Evolutionary conservation across 2,797 vertebrate genomes (phyloP).

Genomic region (Clamator glandarius): DNA sequence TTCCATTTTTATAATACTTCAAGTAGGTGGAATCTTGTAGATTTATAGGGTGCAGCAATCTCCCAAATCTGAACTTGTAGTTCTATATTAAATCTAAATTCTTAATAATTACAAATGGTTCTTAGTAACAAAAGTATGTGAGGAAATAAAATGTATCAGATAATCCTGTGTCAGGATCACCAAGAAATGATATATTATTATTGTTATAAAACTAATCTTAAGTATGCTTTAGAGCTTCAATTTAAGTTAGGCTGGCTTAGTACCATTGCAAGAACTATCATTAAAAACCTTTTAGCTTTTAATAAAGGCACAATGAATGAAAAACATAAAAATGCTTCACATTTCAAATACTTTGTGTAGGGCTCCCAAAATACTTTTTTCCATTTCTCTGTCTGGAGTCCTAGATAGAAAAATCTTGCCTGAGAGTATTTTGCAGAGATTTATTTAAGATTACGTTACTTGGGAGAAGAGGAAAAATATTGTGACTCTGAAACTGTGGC

Average conservation of each 20-base stretch:
- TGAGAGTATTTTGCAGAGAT: background rate
- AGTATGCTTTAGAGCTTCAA: background rate
- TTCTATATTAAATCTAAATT: background rate
- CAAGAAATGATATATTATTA: background rate
- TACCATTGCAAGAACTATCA: background rate
- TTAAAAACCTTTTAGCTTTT: background rate
- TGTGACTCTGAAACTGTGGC: background rate
- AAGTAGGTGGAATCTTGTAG: background rate
- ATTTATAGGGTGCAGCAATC: background rate
- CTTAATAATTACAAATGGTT: background rate
- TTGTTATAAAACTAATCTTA: conserved; percentile 1
- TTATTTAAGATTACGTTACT: background rate
- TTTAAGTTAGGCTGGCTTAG: background rate
- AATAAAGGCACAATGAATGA: background rate
- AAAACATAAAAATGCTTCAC: background rate
- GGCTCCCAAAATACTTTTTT: background rate
- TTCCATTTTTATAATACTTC: background rate
- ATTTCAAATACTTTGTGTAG: background rate
- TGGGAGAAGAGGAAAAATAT: background rate
- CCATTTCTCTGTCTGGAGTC: background rate
- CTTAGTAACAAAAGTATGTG: background rate
- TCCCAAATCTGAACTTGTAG: background rate
- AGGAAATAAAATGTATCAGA: conserved; percentile 17
- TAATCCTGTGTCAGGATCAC: background rate
- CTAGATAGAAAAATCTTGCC: background rate